Evolutionary conservation across 2,113 vertebrate species (phyloP).

Genomic region (Ciconia maguari): DNA sequence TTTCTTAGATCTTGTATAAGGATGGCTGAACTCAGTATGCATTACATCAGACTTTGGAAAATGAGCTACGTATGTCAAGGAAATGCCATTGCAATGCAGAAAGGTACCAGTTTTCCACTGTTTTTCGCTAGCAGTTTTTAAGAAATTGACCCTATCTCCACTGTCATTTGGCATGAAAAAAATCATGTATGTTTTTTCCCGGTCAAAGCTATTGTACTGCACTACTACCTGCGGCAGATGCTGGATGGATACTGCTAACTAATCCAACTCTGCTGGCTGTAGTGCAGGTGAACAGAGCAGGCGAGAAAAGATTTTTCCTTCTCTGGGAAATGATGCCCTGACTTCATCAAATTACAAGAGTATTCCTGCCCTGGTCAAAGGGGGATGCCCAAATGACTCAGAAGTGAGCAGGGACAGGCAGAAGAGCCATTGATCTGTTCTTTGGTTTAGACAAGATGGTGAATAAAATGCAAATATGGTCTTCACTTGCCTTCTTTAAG

Average conservation of each 20-base stretch:
- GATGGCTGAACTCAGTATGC: background rate
- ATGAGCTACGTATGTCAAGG: background rate
- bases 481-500: background rate
- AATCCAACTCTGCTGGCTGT: background rate
- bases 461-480: background rate
- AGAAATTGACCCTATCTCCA: background rate
- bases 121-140: background rate
- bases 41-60: background rate
- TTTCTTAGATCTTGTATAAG: background rate
- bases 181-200: background rate
- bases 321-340: background rate
- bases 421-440: background rate
- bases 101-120: background rate
- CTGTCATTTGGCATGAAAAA: background rate
- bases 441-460: background rate
- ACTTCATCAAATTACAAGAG: background rate
- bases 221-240: background rate
- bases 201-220: background rate
- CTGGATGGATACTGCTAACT: background rate
- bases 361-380: background rate
- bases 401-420: background rate
- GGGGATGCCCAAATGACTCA: background rate
- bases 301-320: background rate
- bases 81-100: background rate
- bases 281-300: background rate